These are phyloP conservation scores for Lochmaea capreae DNA, from an alignment of 2,888 invertebrate species.

Conservation along the genomic window DNA sequence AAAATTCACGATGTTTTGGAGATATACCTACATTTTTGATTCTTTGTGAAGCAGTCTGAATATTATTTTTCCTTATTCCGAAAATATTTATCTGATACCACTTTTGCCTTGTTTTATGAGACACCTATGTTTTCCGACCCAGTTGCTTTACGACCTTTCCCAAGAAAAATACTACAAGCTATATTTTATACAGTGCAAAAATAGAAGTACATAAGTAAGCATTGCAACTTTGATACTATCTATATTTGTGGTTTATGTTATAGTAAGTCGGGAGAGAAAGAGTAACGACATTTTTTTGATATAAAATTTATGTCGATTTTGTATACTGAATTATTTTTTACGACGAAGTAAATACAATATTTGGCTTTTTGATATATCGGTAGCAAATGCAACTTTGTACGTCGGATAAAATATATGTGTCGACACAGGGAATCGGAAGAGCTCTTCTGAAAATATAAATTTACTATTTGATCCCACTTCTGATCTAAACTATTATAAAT, in stretches of 20 bases:
- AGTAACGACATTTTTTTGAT: slow-evolving; percentile 11
- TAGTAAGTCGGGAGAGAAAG: slow-evolving; percentile 23
- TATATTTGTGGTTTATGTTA: slow-evolving; percentile 46
- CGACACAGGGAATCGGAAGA: neutral
- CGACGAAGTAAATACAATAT: slow-evolving; percentile 10
- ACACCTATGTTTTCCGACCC: slow-evolving; percentile 29
- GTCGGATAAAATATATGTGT: neutral
- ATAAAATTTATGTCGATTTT: slow-evolving; percentile 27
- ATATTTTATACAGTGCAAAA: slow-evolving; percentile 43
- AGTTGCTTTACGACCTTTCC: slow-evolving; percentile 39
- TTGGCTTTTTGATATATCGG: slow-evolving; percentile 1
- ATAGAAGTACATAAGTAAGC: slow-evolving; percentile 44
- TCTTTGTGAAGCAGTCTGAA: neutral
- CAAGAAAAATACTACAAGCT: slow-evolving; percentile 38
- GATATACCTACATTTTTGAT: neutral
- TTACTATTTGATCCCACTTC: neutral
- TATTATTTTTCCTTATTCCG: neutral
- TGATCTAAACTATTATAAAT: neutral
- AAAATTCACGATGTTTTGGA: too few species aligned
- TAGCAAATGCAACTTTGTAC: neutral
- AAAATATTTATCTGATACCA: neutral
- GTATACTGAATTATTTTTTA: slow-evolving; percentile 38
- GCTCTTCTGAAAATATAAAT: neutral
- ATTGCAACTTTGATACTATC: slow-evolving; percentile 45
- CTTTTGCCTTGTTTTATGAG: neutral